A percentile compares a stretch with the other conserved stretches of the same genome.
Conservation (phyloP, 2,113 vertebrate species). For the Pyxicephalus adspersus region DNA sequence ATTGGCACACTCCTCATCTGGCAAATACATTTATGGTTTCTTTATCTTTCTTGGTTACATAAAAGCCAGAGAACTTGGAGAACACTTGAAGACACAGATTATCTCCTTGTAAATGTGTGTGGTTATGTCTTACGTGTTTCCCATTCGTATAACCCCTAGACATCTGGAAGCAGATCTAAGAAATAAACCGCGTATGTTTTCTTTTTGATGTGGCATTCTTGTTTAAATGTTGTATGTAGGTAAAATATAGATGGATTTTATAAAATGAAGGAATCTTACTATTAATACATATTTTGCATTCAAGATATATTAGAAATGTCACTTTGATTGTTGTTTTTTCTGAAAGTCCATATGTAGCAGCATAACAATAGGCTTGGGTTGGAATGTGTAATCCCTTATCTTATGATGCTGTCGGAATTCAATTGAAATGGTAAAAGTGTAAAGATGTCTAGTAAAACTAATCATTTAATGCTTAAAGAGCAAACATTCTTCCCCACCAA, state of each 20-base stretch:
- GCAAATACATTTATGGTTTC: constrained; percentile 1
- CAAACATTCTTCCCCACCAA: too few relatives aligned
- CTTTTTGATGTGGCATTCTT: background rate
- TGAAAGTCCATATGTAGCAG: background rate
- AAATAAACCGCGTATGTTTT: background rate
- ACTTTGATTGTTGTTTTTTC: background rate
- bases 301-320: background rate
- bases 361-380: background rate
- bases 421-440: too few relatives aligned
- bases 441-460: too few relatives aligned
- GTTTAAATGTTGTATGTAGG: background rate
- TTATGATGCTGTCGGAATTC: too few relatives aligned
- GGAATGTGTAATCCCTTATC: too few relatives aligned
- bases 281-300: background rate
- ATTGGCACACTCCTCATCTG: constrained; percentile 5
- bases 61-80: constrained; percentile 9
- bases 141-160: background rate
- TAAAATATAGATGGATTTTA: background rate
- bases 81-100: background rate
- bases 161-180: constrained; percentile 6
- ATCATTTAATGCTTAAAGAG: too few relatives aligned
- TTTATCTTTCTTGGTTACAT: background rate
- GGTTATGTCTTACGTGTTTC: background rate
- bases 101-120: constrained; percentile 16
- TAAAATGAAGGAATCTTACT: background rate